Conservation (phyloP, 2,113 vertebrate species). For the Trochalopteron elliotii region DNA sequence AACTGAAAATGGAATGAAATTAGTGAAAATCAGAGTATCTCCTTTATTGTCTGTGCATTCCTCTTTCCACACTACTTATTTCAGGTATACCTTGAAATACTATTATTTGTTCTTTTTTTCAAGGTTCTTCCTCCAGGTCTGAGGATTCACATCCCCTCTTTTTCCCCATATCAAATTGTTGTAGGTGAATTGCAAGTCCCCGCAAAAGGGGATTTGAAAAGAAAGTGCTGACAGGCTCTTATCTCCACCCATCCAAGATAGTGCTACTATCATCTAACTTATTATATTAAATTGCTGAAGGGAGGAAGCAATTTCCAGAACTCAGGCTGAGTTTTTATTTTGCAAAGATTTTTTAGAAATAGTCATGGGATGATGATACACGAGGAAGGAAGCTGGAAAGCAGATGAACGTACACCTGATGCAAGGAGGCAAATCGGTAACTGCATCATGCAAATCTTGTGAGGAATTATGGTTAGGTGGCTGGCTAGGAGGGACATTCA, state of each 20-base stretch:
- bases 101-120: not conserved
- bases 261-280: conserved; percentile 34
- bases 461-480: not conserved
- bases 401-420: not conserved
- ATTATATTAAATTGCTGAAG: conserved; percentile 28
- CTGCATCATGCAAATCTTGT: not conserved
- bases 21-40: not conserved
- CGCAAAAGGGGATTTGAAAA: conserved; percentile 33
- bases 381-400: not conserved
- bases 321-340: conserved; percentile 23
- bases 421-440: not conserved
- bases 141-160: not conserved
- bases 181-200: conserved; percentile 13
- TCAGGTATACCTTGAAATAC: not conserved
- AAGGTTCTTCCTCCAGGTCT: not conserved
- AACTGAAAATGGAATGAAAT: not conserved
- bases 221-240: conserved; percentile 55
- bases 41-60: not conserved
- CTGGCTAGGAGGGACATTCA: not conserved
- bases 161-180: not conserved
- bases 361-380: not conserved
- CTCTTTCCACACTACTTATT: not conserved
- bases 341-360: conserved; percentile 6
- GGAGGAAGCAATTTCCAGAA: not conserved
- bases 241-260: conserved; percentile 20